Base-by-base conservation (phyloP, 2,113 vertebrate species). In the Onychorhynchus coronatus region DNA sequence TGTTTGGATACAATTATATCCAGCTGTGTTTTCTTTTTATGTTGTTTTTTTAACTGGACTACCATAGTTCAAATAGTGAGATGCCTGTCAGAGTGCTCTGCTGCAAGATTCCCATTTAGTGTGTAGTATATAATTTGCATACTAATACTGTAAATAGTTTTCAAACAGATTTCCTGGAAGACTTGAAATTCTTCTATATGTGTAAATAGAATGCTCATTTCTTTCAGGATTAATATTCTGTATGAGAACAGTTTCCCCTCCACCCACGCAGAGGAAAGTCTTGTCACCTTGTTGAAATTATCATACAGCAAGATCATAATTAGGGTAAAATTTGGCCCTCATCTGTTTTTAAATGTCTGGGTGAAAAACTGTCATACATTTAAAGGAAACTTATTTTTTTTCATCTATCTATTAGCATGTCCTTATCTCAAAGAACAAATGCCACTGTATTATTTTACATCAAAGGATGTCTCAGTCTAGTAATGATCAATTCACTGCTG, bases 101-200 rank as follows among this genome's bases (percentile, higher is more conserved):
- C 82, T 84, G 61, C 92, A 96, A 90, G 91, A 86, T 81, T 95
- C 35, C n/a, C 33, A 92, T 92, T 93, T 93, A 87, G 49, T 42
- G 41, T 68, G 61, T 56, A 91, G 65, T 53, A 94, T 95, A 93
- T 96, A 96, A 97, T 96, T 97, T 96, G 92, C 93, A 97, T 95
- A 95, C 88, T 95, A 97, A 97, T 93, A 92, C 28, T 72, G 76
- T 93, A 94, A 95, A 95, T 96, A 96, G 44, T 93, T 96, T 96
- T 92, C 83, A 84, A 93, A 93, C 80, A 84, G 61, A 96, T 93
- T 94, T 96, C 76, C 93, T 96, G 73, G 85, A 94, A 94, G 95
- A 80, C 44, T 88, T 84, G 78, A 93, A 74, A 56, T 6, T 53
- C 47, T 83, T 86, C 61, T 78, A 20, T 39, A 67, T 61, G 65